Evolutionary conservation across 2,113 vertebrate species (phyloP), one percentile per base, ranked within the genome.

Genomic region (Myotis yumanensis): DNA sequence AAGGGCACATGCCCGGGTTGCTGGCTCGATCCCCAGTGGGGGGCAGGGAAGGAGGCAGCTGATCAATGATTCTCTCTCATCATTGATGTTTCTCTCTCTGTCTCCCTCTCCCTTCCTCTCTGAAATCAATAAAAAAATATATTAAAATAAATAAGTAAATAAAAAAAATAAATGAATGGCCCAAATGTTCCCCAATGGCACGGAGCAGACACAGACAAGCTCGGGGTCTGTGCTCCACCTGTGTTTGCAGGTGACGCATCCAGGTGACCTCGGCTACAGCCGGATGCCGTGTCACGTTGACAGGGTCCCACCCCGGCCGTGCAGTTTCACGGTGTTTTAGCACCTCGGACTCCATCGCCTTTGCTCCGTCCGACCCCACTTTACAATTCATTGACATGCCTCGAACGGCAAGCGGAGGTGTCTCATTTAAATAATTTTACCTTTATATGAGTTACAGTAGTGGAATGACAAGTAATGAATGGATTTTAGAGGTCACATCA

Each of bases 141-240:
- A 18, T 54, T 54, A 54, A 54, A 54, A 54, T 18, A 54, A 54
- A 20, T 18, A 54, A 54, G 17, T 54, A 54, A 54, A 54, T 20
- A 20, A 57, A 57, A 22, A 57, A 22, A 54, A 54, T 22, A 57
- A 57, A 23, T 57, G 20, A 57, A 57, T 23, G 54, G 20, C 20
- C 54, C 54, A 22, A 57, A 30, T 7, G n/a, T 43, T 71, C 35
- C 66, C 20, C 52, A 20, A 2, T 18, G 32, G 89, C 17, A 28
- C 7, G 4, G 2, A 82, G 52, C 30, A 25, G 87, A 82, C 9
- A 71, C 59, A 28, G 5, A 62, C 59, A 62, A 0, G 1, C 32
- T 5, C 3, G 6, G 5, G 4, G 51, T 11, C 35, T 8, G 0
- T 4, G 30, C 17, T 12, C 3, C 7, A 22, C n/a, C 11, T 52